phyloP scores from a whole-genome alignment of 2,797 vertebrate genomes.

The Alfaro cultratus region DNA sequence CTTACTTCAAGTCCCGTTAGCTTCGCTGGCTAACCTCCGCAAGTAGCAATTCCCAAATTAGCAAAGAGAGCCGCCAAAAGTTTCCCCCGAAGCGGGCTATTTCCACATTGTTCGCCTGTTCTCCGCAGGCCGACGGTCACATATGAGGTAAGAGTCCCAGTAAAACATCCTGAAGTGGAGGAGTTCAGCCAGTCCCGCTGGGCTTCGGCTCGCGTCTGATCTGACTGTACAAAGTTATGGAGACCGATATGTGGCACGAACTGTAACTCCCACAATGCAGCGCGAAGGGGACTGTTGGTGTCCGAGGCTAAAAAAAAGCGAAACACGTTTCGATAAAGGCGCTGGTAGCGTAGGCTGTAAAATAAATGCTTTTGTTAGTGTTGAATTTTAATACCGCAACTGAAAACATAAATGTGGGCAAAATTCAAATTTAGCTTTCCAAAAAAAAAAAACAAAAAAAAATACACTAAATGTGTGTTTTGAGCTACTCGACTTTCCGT shows the following conservation, averaged over 20 bases:
- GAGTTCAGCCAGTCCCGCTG: slow-evolving; percentile 17
- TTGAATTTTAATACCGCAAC: fast-evolving
- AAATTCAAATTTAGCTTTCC: neutral
- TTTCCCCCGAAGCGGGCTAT: slow-evolving; percentile 34
- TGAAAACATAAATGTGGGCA: neutral
- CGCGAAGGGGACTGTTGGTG: slow-evolving; percentile 48
- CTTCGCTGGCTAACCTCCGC: slow-evolving; percentile 66
- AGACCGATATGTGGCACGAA: slow-evolving; percentile 75
- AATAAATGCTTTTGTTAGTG: fast-evolving
- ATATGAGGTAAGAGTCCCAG: neutral
- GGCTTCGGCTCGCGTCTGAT: slow-evolving; percentile 34
- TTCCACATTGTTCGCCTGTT: slow-evolving; percentile 1
- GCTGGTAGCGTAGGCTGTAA: fast-evolving
- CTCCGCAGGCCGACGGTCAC: slow-evolving; percentile 11
- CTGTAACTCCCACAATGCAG: slow-evolving; percentile 79
- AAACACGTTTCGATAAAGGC: fast-evolving
- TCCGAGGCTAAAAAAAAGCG: neutral
- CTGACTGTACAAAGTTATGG: slow-evolving; percentile 59
- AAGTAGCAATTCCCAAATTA: slow-evolving; percentile 41
- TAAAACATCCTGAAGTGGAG: slow-evolving; percentile 33
- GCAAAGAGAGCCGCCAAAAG: slow-evolving; percentile 40
- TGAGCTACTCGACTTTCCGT: slow-evolving; percentile 57
- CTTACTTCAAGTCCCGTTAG: slow-evolving; percentile 62
- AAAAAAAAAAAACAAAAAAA: too few relatives aligned
- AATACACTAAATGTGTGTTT: neutral